Base-by-base conservation (phyloP, 2,113 vertebrate genomes). In the Trematocara unimaculatum region DNA sequence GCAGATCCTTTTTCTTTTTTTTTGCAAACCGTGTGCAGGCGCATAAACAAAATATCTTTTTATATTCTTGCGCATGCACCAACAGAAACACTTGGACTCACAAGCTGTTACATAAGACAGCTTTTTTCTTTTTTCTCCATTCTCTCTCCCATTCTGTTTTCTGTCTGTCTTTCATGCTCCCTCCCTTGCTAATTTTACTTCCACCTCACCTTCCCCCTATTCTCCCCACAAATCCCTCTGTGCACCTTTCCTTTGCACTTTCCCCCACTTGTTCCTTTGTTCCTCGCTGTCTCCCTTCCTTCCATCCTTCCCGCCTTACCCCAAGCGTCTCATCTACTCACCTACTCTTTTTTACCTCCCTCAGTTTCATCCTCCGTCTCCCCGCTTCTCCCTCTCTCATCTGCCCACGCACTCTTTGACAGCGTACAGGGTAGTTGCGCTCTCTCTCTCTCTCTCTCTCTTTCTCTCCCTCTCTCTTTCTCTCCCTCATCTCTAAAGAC, bases 351-450 rank as follows among this genome's bases (percentile, higher is more conserved):
- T 87, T 86, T 88, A 49, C 87, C 82, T 84, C 64, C 81, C 81
- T 81, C 81, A 77, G 72, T n/a, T 51, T 77, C 72, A 47, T 49
- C 38, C 35, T 70, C 40, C 29, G 42, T 67, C 79, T 55, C 72
- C 40, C 82, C 54, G 53, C 62, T 55, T 83, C 83, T 77, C 79
- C 81, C 79, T 81, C 79, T 91, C 84, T 74, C 81, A 83, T 87
- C 87, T 60, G 29, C 89, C 93, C 90, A 85, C 93, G 14, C 91
- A 83, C 87, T 91, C 89, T 93, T 93, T 92, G 91, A 95, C 92
- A 90, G 93, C 4, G 4, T 77, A 33, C 72, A 77, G 45, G 91
- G 89, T 93, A 90, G 91, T 80, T 90, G 89, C 79, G 89, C 84
- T 87, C 90, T 91, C 91, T 92, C 84, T 58, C 23, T 55, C 53